phyloP scores from a whole-genome alignment of 1,140 invertebrate genomes.

The Macrostomum lignano region DNA sequence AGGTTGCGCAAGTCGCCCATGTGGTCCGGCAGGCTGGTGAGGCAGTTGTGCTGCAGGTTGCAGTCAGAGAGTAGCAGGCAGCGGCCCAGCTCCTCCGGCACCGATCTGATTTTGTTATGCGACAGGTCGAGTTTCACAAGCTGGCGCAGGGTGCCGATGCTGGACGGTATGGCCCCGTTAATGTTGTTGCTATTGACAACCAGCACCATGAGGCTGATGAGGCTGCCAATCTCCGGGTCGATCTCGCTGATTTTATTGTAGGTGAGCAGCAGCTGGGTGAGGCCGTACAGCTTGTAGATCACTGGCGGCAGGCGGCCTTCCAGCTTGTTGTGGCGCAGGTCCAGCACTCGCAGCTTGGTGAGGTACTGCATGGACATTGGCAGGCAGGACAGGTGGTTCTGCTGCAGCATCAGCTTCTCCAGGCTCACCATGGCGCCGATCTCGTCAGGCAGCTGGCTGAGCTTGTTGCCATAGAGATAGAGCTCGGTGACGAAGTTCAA shows the following conservation, averaged over 20 bases:
- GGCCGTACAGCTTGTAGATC: conserved; percentile 62
- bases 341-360: conserved; percentile 59
- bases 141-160: too few relatives aligned
- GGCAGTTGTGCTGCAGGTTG: conserved; percentile 90
- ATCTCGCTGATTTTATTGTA: conserved; percentile 81
- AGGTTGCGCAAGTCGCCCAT: conserved; percentile 65
- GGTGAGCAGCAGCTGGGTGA: conserved; percentile 72
- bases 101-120: too few relatives aligned
- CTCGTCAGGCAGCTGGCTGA: conserved; percentile 59
- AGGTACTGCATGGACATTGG: conserved; percentile 64
- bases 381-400: conserved; percentile 76
- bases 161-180: too few relatives aligned
- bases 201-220: too few relatives aligned
- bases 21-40: conserved; percentile 70
- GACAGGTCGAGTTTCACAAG: too few relatives aligned
- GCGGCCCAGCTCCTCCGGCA: conserved; percentile 79
- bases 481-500: conserved; percentile 80
- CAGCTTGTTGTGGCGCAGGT: conserved; percentile 90
- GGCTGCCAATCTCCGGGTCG: conserved; percentile 51
- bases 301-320: too few relatives aligned
- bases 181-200: too few relatives aligned
- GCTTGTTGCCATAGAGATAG: conserved; percentile 87
- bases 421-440: conserved; percentile 68
- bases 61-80: conserved; percentile 68
- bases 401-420: conserved; percentile 66